A percentile compares a stretch with the other conserved stretches of the same genome.
These are phyloP conservation scores for Andrena praecox DNA, from an alignment of 2,888 invertebrate species.

Conservation along the genomic window DNA sequence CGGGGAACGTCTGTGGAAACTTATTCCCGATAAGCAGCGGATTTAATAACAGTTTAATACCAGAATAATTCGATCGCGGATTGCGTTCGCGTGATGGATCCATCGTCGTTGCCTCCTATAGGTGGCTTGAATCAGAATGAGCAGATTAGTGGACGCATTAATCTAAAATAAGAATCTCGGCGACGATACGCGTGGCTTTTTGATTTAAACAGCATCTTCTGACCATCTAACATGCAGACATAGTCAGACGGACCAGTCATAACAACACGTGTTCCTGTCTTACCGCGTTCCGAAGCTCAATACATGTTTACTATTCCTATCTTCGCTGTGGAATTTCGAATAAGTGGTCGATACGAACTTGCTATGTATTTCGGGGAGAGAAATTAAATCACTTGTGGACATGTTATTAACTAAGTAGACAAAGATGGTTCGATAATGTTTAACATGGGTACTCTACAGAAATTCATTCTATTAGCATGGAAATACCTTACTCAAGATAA, in stretches of 20 bases:
- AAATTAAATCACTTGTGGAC: neutral
- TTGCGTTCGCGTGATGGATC: neutral
- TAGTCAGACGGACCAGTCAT: constrained; percentile 35
- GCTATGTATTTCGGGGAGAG: neutral
- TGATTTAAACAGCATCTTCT: constrained; percentile 28
- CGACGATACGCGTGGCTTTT: constrained; percentile 34
- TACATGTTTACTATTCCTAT: neutral
- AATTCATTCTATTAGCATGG: neutral
- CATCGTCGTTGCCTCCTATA: neutral
- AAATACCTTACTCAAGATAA: too few relatives aligned
- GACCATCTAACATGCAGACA: constrained; percentile 33
- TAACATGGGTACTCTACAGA: neutral
- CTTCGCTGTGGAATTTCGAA: neutral
- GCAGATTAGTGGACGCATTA: constrained; percentile 34
- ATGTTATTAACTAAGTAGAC: too few relatives aligned
- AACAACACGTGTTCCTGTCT: constrained; percentile 45
- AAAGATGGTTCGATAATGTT: too few relatives aligned
- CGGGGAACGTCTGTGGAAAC: constrained; percentile 19
- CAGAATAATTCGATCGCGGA: constrained; percentile 9
- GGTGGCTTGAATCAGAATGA: neutral
- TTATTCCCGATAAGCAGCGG: constrained; percentile 19
- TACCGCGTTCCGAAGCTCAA: constrained; percentile 11
- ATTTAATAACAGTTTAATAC: constrained; percentile 36
- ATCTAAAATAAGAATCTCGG: constrained; percentile 21
- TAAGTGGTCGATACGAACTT: neutral